Percentiles rank a stretch among this genome's conserved stretches.
Evolutionary conservation across 1,140 invertebrate species (phyloP).

Genomic region (Acyrthosiphon pisum): DNA sequence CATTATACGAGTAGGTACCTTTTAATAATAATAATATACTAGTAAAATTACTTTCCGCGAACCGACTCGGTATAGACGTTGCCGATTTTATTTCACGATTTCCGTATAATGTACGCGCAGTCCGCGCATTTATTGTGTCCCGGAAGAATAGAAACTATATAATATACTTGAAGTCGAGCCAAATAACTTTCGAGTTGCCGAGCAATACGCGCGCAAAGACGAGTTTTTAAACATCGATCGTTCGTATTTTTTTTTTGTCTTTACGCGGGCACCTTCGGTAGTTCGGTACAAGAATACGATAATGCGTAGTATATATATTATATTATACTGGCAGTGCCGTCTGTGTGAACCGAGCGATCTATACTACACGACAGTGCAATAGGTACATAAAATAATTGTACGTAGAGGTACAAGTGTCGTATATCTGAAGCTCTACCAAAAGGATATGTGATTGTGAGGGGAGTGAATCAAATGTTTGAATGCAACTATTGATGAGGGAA

Average conservation of each 20-base stretch:
- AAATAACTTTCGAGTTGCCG: neutral
- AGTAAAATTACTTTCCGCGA: neutral
- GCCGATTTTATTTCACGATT: neutral
- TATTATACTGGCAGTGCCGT: neutral
- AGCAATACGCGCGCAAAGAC: neutral
- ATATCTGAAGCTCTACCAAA: neutral
- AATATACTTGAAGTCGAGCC: conserved; percentile 15
- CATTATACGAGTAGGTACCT: neutral
- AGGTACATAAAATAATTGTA: neutral
- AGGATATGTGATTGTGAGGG: too few relatives aligned
- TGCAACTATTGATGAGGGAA: neutral
- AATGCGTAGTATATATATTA: neutral
- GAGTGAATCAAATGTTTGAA: neutral
- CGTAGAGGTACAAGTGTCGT: neutral
- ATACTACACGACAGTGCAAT: neutral
- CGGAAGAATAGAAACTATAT: conserved; percentile 7
- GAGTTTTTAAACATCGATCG: conserved; percentile 7
- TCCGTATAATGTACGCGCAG: neutral
- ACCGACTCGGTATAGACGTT: neutral
- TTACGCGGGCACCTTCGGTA: neutral
- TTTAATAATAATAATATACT: neutral
- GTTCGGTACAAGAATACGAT: neutral
- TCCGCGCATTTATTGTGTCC: conserved; percentile 1
- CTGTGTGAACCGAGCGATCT: neutral
- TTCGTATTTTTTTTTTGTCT: neutral